Evolutionary conservation across 2,797 vertebrate species (phyloP).

Genomic region (Ibycter americanus): DNA sequence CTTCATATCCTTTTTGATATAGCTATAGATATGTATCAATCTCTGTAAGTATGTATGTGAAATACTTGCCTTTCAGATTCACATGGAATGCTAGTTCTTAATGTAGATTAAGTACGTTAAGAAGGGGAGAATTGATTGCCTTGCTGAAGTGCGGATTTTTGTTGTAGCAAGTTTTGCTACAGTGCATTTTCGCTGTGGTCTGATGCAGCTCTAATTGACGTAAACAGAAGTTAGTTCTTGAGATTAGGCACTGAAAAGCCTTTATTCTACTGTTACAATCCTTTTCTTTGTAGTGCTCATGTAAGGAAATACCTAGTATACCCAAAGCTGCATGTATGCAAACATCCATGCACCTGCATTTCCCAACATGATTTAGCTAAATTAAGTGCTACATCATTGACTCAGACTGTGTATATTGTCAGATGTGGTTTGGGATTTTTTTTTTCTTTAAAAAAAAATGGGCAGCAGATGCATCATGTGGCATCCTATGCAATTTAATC

Average conservation of each 20-base stretch:
- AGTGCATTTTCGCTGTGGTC: background rate
- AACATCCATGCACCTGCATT: background rate
- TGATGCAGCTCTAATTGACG: background rate
- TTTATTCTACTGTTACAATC: background rate
- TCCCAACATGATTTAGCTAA: background rate
- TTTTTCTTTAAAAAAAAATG: background rate
- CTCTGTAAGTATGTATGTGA: background rate
- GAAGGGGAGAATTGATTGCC: background rate
- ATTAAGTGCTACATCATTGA: background rate
- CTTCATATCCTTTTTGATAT: conserved; percentile 88
- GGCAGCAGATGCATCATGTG: background rate
- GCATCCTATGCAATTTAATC: background rate
- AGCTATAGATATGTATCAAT: background rate
- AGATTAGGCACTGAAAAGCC: background rate
- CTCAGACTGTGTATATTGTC: background rate
- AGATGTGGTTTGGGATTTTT: background rate
- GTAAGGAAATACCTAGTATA: background rate
- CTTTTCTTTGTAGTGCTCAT: background rate
- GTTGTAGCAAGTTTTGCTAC: background rate
- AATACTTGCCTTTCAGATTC: background rate
- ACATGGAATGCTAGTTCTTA: background rate
- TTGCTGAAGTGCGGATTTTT: background rate
- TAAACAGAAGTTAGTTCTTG: background rate
- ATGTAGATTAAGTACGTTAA: background rate
- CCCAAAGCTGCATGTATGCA: background rate